These are phyloP conservation scores for Phenacoccus solenopsis DNA, from an alignment of 1,140 invertebrate genomes.

Conservation along the genomic window DNA sequence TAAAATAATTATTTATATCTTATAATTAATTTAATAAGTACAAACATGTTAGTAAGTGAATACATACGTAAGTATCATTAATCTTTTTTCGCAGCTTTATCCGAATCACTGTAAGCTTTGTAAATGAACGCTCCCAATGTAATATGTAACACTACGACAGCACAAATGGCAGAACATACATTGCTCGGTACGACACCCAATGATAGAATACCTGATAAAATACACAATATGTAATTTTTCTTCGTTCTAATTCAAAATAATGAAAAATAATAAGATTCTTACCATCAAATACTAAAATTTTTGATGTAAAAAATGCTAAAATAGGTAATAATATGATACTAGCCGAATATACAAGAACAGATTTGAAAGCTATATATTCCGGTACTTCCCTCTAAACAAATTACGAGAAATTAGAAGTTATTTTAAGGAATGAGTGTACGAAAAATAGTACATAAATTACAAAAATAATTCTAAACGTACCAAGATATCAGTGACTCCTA, in stretches of 20 bases:
- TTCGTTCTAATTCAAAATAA: not conserved
- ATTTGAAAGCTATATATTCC: constrained; percentile 6
- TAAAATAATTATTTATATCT: no score
- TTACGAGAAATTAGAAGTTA: not conserved
- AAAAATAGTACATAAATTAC: not conserved
- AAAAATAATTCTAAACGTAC: not conserved
- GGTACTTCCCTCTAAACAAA: constrained; percentile 12
- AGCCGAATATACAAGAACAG: not conserved
- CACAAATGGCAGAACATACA: constrained; percentile 56
- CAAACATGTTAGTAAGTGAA: no score
- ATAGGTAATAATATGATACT: constrained; percentile 19
- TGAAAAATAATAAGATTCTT: not conserved
- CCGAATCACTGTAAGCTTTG: constrained; percentile 50
- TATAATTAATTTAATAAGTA: no score
- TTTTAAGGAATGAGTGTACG: not conserved
- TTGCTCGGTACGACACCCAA: constrained; percentile 49
- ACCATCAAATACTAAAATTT: constrained; percentile 17
- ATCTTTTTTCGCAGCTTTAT: constrained; percentile 25
- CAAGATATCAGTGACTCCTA: not conserved
- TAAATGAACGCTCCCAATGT: constrained; percentile 63
- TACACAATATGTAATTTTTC: not conserved
- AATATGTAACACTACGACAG: constrained; percentile 54
- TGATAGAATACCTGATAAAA: constrained; percentile 25
- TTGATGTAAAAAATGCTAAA: constrained; percentile 8
- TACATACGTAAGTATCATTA: not conserved